A percentile compares a stretch with the other conserved stretches of the same genome.
Conservation (phyloP, 2,888 invertebrate species). For the Monoplex corrugatus region DNA sequence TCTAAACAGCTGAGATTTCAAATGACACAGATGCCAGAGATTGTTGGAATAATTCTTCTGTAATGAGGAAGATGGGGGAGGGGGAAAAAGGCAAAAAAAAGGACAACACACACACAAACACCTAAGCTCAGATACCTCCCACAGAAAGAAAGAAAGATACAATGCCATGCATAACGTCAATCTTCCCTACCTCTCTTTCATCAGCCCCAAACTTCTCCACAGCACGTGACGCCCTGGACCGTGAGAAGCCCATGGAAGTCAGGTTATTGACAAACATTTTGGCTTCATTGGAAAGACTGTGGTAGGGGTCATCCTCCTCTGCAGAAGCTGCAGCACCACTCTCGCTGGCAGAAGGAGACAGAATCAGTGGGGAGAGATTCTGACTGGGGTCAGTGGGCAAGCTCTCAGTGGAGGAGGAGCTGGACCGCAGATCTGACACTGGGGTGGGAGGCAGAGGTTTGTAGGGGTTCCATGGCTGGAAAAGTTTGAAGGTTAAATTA, state of each 20-base stretch:
- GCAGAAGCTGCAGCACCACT: slow-evolving; percentile 36
- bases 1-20: no score
- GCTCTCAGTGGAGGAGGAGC: slow-evolving; percentile 47
- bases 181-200: slow-evolving; percentile 89
- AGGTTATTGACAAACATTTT: slow-evolving; percentile 89
- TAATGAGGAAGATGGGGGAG: no score
- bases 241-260: slow-evolving; percentile 93
- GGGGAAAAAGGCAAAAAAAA: no score
- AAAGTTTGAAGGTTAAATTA: slow-evolving; percentile 22
- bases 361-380: slow-evolving; percentile 36
- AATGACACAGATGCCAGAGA: no score
- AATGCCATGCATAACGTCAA: no score
- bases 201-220: slow-evolving; percentile 89
- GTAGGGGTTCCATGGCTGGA: slow-evolving; percentile 71
- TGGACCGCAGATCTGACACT: slow-evolving; percentile 38
- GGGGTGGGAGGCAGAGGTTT: slow-evolving; percentile 68
- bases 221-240: slow-evolving; percentile 90
- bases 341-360: slow-evolving; percentile 39
- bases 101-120: no score
- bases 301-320: slow-evolving; percentile 69
- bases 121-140: no score
- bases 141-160: slow-evolving; percentile 35
- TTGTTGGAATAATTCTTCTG: no score
- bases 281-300: slow-evolving; percentile 83
- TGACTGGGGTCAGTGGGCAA: slow-evolving; percentile 40